Evolutionary conservation across 2,888 invertebrate genomes (phyloP), one percentile per base, ranked within the genome.

Genomic region (Watsonalla cultraria): DNA sequence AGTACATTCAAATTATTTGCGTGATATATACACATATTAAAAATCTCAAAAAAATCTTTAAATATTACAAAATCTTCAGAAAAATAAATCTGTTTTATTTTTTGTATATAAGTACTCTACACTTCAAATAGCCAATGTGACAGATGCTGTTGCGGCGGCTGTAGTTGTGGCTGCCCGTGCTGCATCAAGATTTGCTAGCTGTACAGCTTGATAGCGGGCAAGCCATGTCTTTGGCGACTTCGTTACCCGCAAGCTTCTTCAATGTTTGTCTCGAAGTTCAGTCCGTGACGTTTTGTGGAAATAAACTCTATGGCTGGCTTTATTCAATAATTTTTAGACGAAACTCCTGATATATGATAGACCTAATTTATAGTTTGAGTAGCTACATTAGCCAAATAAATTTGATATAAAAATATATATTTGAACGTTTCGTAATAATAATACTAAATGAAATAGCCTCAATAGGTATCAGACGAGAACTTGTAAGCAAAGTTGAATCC

Each of bases 181-280:
- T 88, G 86, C 70, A 88, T 87, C 52, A 88, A 88, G 86, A 88
- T 87, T 61, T 88, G 88, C 69, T 88, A 71, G 46, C n/a, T n/a
- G n/a, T 45, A 47, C 34, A 14, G 13, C 11, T 39, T 15, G 54
- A 14, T 33, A 34, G 34, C 35, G 37, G 45, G 45, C 14, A 7
- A 45, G 42, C 37, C 51, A 51, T 37, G 49, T 49, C 37, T 39
- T 37, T 37, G 14, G 49, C 11, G 42, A 53, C 51, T n/a, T 46
- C 37, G 24, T 47, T 52, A 45, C 46, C 46, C 47, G 45, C 46
- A 58, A 54, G 50, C 51, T 48, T 46, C 51, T 56, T 60, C 54
- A 46, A 52, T 61, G 62, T 66, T 60, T 55, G 57, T 51, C 56
- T 56, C n/a, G 52, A 56, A 57, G 57, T 57, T 53, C 47, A 56